phyloP scores from a whole-genome alignment of 2,888 invertebrate species.

The Caenorhabditis imperialis region DNA sequence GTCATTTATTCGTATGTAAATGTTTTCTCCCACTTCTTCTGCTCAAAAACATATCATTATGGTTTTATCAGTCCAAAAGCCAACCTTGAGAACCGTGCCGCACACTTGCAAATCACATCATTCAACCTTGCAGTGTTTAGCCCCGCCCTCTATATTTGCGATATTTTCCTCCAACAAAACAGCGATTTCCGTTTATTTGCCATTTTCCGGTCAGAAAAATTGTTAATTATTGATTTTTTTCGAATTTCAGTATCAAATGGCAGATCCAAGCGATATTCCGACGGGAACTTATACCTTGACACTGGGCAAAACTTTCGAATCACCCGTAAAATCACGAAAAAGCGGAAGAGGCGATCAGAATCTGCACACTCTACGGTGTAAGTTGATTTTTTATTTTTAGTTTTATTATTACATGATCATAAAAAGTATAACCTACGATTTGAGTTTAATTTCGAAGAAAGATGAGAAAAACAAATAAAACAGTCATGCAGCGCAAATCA shows the following conservation, averaged over 20 bases:
- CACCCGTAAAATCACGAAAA: constrained; percentile 15
- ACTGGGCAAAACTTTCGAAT: constrained; percentile 65
- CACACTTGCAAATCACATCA: not conserved
- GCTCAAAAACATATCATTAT: no score
- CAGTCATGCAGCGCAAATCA: not conserved
- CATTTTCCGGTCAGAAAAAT: no score
- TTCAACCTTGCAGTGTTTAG: not conserved
- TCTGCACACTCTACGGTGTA: constrained; percentile 70
- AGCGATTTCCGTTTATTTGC: no score
- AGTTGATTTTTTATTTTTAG: no score
- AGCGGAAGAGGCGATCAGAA: constrained; percentile 15
- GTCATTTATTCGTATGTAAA: no score
- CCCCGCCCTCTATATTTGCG: not conserved
- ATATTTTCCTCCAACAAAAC: no score
- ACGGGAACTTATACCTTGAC: constrained; percentile 69
- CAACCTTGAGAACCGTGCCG: not conserved
- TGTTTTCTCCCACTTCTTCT: no score
- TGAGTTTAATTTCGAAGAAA: not conserved
- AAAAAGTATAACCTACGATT: no score
- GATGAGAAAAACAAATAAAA: constrained; percentile 2
- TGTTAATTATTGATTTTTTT: not conserved
- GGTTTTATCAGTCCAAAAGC: no score
- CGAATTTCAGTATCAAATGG: constrained; percentile 42
- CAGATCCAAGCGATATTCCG: constrained; percentile 63
- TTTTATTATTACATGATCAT: no score